phyloP scores from a whole-genome alignment of 1,140 invertebrate species.

The Zaprionus taronus region DNA sequence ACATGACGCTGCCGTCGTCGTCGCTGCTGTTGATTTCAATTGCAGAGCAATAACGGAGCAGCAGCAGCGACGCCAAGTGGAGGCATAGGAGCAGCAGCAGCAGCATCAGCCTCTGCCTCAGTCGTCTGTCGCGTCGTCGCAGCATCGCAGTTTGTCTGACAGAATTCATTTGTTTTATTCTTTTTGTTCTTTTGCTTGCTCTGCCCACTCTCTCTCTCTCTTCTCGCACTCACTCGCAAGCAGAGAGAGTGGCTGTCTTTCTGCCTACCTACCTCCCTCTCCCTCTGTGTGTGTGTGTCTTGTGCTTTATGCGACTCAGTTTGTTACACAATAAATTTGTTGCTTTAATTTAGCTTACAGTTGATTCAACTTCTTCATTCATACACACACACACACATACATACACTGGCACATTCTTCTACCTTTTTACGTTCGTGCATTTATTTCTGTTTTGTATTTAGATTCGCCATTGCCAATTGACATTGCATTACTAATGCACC shows the following conservation, averaged over 20 bases:
- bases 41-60: constrained; percentile 71
- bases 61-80: constrained; percentile 35
- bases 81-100: constrained; percentile 37
- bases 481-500: constrained; percentile 42
- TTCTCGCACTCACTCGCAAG: background rate
- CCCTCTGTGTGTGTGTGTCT: constrained; percentile 27
- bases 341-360: constrained; percentile 51
- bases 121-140: constrained; percentile 7
- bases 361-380: constrained; percentile 47
- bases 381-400: constrained; percentile 3
- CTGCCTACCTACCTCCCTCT: constrained; percentile 18
- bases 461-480: constrained; percentile 38
- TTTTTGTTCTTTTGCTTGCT: constrained; percentile 53
- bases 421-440: constrained; percentile 3
- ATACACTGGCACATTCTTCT: background rate
- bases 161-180: constrained; percentile 66
- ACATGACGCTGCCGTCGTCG: constrained; percentile 29
- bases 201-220: constrained; percentile 30
- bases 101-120: background rate
- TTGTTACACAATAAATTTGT: constrained; percentile 78
- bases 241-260: constrained; percentile 14
- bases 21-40: constrained; percentile 43
- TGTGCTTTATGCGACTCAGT: constrained; percentile 62
- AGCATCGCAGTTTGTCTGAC: constrained; percentile 47
- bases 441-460: constrained; percentile 16